A percentile compares a stretch with the other conserved stretches of the same genome.
Conservation (phyloP, 2,113 vertebrate genomes). For the Picathartes gymnocephalus region DNA sequence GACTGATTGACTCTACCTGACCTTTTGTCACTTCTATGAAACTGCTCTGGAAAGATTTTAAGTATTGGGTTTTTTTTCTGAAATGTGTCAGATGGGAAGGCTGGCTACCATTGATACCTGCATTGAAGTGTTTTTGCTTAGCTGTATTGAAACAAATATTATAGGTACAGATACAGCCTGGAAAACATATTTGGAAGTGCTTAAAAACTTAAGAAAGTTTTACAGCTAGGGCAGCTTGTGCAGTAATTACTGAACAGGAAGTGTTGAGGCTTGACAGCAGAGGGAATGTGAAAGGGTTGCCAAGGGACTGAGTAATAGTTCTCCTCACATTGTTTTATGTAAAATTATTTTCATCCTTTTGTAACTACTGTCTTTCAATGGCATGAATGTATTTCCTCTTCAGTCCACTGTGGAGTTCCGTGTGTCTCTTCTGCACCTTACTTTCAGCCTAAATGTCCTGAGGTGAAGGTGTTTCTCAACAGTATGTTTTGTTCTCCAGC, state of each 20-base stretch:
- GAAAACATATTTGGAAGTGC: neutral
- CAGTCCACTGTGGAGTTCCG: neutral
- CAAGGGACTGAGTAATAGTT: neutral
- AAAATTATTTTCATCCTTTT: neutral
- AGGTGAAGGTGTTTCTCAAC: neutral
- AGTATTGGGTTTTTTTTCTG: neutral
- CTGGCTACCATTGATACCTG: neutral
- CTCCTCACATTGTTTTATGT: neutral
- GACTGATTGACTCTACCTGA: neutral
- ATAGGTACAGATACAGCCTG: neutral
- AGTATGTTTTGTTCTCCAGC: neutral
- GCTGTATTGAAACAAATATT: neutral
- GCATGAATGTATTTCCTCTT: neutral
- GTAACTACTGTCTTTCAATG: neutral
- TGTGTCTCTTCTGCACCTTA: neutral
- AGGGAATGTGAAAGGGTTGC: neutral
- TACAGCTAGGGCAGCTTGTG: rapidly evolving
- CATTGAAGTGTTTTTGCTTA: neutral
- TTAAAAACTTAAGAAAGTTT: neutral
- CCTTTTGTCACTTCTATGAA: neutral
- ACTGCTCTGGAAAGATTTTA: neutral
- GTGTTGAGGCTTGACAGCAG: neutral
- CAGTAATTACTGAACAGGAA: neutral
- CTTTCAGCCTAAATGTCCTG: neutral
- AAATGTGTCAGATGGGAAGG: neutral